A percentile compares a stretch with the other conserved stretches of the same genome.
Evolutionary conservation across 2,888 invertebrate genomes (phyloP).

Genomic region (Tipula helvola): DNA sequence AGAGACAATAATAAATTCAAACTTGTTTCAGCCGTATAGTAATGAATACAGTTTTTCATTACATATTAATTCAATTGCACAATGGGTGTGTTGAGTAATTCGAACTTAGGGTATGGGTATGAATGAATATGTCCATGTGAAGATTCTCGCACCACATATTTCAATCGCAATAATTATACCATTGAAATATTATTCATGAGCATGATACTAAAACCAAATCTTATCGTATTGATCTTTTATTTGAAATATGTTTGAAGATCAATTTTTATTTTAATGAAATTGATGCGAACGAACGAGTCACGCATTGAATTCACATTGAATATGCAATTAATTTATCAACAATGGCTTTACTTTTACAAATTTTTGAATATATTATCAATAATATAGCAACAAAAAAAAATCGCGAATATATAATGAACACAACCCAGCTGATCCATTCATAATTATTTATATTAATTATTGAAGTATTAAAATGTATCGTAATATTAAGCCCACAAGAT

Average conservation of each 20-base stretch:
- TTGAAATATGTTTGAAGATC: background rate
- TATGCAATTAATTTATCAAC: background rate
- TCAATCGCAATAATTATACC: background rate
- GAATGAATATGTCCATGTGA: background rate
- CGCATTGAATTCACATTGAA: background rate
- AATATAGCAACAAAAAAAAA: background rate
- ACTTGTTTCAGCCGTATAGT: background rate
- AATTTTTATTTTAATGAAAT: background rate
- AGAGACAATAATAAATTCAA: background rate
- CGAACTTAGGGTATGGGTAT: background rate
- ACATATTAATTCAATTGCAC: background rate
- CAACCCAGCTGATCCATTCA: background rate
- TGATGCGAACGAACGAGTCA: background rate
- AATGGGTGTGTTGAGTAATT: background rate
- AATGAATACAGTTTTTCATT: background rate
- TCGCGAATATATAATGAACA: background rate
- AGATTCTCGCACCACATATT: background rate
- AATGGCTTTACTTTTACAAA: background rate
- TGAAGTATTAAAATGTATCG: too few species aligned
- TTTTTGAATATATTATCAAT: background rate
- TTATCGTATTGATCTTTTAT: background rate
- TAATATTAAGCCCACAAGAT: background rate
- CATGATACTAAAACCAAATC: background rate
- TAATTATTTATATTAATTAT: background rate
- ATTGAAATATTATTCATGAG: background rate